Conservation (phyloP, 2,888 invertebrate species). For the Cacoxenus indagator region DNA sequence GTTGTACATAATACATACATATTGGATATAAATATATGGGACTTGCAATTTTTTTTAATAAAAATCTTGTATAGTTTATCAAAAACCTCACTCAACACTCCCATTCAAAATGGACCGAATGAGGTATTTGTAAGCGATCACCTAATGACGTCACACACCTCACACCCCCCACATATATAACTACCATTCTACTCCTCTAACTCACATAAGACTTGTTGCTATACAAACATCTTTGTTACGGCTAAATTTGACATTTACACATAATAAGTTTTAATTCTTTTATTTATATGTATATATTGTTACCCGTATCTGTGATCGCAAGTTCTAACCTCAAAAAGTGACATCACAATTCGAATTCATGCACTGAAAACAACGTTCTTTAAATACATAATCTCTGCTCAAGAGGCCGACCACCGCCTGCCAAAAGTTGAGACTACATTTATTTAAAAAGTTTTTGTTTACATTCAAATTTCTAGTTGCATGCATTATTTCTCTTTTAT, state of each 20-base stretch:
- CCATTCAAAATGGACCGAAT: neutral
- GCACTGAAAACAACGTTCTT: neutral
- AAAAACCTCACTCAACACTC: neutral
- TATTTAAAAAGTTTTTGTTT: no score
- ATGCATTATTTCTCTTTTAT: no score
- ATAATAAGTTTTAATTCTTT: constrained; percentile 42
- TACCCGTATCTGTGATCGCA: constrained; percentile 15
- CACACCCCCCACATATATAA: no score
- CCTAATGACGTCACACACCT: neutral
- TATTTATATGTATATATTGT: constrained; percentile 35
- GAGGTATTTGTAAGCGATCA: neutral
- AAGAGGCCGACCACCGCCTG: no score
- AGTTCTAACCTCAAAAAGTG: neutral
- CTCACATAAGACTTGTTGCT: neutral
- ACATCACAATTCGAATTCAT: constrained; percentile 4
- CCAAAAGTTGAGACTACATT: no score
- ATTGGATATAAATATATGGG: constrained; percentile 16
- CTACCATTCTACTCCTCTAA: no score
- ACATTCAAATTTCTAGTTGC: no score
- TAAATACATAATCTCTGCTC: no score
- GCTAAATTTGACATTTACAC: neutral
- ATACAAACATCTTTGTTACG: neutral
- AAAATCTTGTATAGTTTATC: neutral
- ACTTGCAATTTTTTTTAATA: constrained; percentile 28
- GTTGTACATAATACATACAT: neutral